phyloP scores from a whole-genome alignment of 2,113 vertebrate genomes.

The Prinia subflava region DNA sequence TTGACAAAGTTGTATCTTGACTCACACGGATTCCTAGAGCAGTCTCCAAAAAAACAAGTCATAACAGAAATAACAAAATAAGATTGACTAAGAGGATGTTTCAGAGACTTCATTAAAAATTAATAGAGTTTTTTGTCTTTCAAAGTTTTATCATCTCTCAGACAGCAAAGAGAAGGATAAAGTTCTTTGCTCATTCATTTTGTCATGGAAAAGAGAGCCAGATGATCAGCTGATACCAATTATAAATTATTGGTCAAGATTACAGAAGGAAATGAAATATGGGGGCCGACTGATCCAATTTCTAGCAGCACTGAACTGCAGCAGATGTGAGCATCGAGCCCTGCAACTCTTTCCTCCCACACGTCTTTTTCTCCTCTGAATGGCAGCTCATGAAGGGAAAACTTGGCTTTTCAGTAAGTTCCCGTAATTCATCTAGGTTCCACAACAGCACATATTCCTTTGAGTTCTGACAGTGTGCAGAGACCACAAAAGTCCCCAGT shows the following conservation, averaged over 20 bases:
- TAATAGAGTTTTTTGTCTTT: not conserved
- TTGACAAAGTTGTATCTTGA: not conserved
- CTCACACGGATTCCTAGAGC: not conserved
- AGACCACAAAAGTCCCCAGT: slow-evolving; percentile 1
- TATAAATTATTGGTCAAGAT: slow-evolving; percentile 51
- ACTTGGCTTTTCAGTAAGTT: not conserved
- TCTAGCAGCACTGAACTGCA: slow-evolving; percentile 40
- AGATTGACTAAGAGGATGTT: not conserved
- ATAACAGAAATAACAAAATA: not conserved
- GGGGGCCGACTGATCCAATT: not conserved
- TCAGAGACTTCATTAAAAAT: not conserved
- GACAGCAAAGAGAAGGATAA: not conserved
- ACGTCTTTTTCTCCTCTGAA: slow-evolving; percentile 12
- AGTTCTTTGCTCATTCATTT: slow-evolving; percentile 1
- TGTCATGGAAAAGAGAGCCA: not conserved
- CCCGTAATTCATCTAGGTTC: not conserved
- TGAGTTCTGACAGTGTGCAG: not conserved
- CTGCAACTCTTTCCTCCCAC: slow-evolving; percentile 33
- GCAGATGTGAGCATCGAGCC: slow-evolving; percentile 5
- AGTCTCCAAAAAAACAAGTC: not conserved
- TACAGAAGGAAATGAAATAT: slow-evolving; percentile 56
- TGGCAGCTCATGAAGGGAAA: not conserved
- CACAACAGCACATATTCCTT: not conserved
- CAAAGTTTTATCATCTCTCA: not conserved
- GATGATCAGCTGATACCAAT: slow-evolving; percentile 53